Evolutionary conservation across 1,140 invertebrate genomes (phyloP).

Genomic region (Ridgeia piscesae): DNA sequence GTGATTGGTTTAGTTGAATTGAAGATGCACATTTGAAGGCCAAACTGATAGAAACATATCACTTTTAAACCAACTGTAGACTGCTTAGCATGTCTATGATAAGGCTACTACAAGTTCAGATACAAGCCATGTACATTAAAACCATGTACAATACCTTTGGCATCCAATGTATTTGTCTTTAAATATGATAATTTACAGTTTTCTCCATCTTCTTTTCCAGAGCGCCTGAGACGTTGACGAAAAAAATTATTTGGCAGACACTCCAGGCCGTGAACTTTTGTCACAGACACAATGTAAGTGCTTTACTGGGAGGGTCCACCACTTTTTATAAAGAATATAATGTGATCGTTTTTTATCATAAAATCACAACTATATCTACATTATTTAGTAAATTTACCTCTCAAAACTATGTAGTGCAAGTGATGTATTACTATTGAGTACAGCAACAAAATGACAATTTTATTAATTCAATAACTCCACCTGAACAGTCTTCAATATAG

Average conservation of each 20-base stretch:
- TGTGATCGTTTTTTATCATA: no score
- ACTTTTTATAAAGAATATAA: not conserved
- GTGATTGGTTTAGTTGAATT: not conserved
- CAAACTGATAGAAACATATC: no score
- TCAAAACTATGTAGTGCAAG: no score
- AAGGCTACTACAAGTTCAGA: no score
- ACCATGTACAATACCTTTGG: no score
- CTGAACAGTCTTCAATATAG: not conserved
- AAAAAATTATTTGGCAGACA: slow-evolving; percentile 94
- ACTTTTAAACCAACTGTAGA: no score
- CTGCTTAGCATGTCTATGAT: no score
- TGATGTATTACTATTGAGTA: not conserved
- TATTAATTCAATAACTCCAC: not conserved
- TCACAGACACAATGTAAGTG: slow-evolving; percentile 80
- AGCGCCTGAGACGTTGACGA: slow-evolving; percentile 74
- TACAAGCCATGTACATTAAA: no score
- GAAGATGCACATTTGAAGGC: not conserved
- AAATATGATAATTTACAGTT: not conserved
- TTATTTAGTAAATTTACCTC: no score
- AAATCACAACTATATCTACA: no score
- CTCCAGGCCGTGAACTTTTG: slow-evolving; percentile 93
- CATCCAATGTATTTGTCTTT: no score
- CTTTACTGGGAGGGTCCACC: not conserved
- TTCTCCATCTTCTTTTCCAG: slow-evolving; percentile 15
- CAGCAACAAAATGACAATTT: not conserved